These are phyloP conservation scores for Channa argus DNA, from an alignment of 2,113 vertebrate genomes.

Conservation along the genomic window DNA sequence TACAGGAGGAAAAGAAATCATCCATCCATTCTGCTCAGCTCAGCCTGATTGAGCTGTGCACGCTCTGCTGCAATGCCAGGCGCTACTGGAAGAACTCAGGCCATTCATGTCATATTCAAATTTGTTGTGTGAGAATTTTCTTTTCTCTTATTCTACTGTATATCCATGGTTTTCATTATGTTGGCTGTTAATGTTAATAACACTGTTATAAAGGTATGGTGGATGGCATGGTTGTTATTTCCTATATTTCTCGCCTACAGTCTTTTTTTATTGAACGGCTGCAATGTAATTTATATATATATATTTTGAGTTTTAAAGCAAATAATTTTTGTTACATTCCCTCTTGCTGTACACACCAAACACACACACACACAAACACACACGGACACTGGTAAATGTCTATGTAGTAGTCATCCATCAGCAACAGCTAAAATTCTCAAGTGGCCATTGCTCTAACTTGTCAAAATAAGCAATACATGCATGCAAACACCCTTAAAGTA, in stretches of 20 bases:
- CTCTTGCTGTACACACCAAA: neutral
- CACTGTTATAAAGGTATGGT: too few species aligned
- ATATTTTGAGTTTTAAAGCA: neutral
- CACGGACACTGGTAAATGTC: slow-evolving; percentile 14
- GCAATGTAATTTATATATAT: too few species aligned
- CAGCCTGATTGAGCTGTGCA: slow-evolving; percentile 49
- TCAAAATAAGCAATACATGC: slow-evolving; percentile 49
- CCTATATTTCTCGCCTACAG: too few species aligned
- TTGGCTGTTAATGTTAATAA: too few species aligned
- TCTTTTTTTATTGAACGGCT: too few species aligned
- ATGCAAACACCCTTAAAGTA: slow-evolving; percentile 6
- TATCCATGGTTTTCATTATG: neutral
- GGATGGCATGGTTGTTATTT: too few species aligned
- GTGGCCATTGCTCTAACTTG: slow-evolving; percentile 41
- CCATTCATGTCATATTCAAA: too few species aligned
- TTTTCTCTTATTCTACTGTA: neutral
- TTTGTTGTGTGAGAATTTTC: too few species aligned
- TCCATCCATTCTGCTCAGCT: slow-evolving; percentile 50
- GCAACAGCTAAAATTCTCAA: slow-evolving; percentile 29
- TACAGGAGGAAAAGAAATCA: slow-evolving; percentile 61
- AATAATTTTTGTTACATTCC: neutral
- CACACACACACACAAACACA: neutral
- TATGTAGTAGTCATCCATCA: slow-evolving; percentile 11
- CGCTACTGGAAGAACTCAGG: neutral
- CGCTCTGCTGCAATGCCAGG: slow-evolving; percentile 38